Conservation (phyloP, 2,113 vertebrate species). For the Chaetodon auriga region DNA sequence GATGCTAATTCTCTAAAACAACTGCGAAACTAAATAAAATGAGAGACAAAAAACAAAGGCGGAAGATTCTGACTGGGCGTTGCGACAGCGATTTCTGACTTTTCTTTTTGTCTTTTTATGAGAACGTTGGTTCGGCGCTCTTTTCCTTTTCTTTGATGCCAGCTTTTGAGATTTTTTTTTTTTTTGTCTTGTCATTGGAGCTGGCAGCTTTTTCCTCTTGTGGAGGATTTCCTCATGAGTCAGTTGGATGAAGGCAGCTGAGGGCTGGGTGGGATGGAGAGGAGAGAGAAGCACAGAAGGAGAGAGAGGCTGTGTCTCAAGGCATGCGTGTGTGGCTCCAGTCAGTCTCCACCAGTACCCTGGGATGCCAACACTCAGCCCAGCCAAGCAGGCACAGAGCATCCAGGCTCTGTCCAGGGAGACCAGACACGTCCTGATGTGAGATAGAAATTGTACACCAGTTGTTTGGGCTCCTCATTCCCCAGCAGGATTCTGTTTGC, state of each 20-base stretch:
- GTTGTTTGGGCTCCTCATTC: slow-evolving; percentile 52
- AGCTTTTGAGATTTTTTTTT: slow-evolving; percentile 56
- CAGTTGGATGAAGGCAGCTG: slow-evolving; percentile 70
- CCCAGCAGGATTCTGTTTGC: slow-evolving; percentile 57
- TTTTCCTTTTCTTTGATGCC: slow-evolving; percentile 62
- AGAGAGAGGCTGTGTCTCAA: slow-evolving; percentile 73
- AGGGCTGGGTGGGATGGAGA: slow-evolving; percentile 64
- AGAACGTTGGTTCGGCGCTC: slow-evolving; percentile 50
- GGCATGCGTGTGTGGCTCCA: slow-evolving; percentile 67
- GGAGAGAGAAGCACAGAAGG: slow-evolving; percentile 55
- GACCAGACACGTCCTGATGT: slow-evolving; percentile 53
- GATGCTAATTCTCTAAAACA: slow-evolving; percentile 81
- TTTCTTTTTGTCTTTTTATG: slow-evolving; percentile 66
- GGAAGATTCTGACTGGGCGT: slow-evolving; percentile 64
- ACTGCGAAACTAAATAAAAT: slow-evolving; percentile 77
- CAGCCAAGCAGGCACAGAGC: slow-evolving; percentile 58
- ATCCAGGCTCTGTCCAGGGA: slow-evolving; percentile 57
- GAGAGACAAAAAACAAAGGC: slow-evolving; percentile 70
- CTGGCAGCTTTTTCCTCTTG: slow-evolving; percentile 68
- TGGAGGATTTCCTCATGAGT: slow-evolving; percentile 72
- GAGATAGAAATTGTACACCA: slow-evolving; percentile 51
- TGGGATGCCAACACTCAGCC: slow-evolving; percentile 76
- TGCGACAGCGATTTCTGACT: slow-evolving; percentile 61
- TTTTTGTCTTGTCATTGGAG: slow-evolving; percentile 59
- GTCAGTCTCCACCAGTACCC: slow-evolving; percentile 66